Conservation (phyloP, 37 sponge, comb jelly and placozoan genomes). For the Mnemiopsis leidyi region DNA sequence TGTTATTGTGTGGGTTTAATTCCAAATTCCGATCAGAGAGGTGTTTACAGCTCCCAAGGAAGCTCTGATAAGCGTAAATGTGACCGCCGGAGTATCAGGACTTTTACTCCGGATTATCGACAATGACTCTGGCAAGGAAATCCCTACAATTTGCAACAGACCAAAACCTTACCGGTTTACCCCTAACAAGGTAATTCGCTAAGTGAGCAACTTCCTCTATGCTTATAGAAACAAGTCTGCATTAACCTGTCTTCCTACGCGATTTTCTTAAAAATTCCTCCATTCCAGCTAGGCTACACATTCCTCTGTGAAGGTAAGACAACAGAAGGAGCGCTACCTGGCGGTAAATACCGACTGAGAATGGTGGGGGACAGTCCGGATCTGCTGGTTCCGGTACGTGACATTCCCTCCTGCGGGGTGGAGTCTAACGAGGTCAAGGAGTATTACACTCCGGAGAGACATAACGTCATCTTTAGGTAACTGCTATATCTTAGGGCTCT, state of each 20-base stretch:
- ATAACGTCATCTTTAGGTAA: constrained; percentile 80
- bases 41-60: constrained; percentile 67
- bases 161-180: constrained; percentile 70
- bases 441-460: constrained; percentile 85
- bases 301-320: constrained; percentile 69
- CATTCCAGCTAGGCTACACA: constrained; percentile 74
- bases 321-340: constrained; percentile 31
- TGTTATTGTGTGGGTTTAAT: too few relatives aligned
- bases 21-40: too few relatives aligned
- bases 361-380: constrained; percentile 60
- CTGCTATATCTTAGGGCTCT: too few relatives aligned
- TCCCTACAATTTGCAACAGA: constrained; percentile 73
- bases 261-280: too few relatives aligned
- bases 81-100: constrained; percentile 10
- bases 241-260: too few relatives aligned
- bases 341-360: constrained; percentile 67
- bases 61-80: constrained; percentile 28
- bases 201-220: too few relatives aligned
- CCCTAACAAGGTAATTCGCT: constrained; percentile 68
- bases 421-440: constrained; percentile 73
- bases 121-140: constrained; percentile 81
- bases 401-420: constrained; percentile 47
- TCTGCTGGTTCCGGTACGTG: constrained; percentile 34
- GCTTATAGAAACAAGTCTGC: too few relatives aligned
- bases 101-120: constrained; percentile 75